Evolutionary conservation across 2,888 invertebrate species (phyloP).

Genomic region (Autographa gamma): DNA sequence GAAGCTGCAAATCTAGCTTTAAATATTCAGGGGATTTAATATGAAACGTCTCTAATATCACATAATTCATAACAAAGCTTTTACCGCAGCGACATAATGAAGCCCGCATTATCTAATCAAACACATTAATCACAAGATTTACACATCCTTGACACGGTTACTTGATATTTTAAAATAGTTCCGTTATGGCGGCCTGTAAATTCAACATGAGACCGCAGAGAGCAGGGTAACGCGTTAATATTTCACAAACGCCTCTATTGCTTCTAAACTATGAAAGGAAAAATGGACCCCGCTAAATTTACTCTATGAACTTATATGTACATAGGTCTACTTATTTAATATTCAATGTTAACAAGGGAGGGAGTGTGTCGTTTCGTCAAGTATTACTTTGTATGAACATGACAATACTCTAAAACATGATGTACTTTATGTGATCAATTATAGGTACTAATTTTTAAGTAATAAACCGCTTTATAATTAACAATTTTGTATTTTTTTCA

Average conservation of each 20-base stretch:
- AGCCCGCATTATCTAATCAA: conserved; percentile 30
- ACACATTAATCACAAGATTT: conserved; percentile 39
- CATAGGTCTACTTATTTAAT: conserved; percentile 54
- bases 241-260: conserved; percentile 65
- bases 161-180: conserved; percentile 59
- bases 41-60: conserved; percentile 18
- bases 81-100: conserved; percentile 13
- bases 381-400: conserved; percentile 10
- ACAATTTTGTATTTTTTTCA: conserved; percentile 46
- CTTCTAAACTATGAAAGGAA: conserved; percentile 65
- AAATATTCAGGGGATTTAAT: conserved; percentile 25
- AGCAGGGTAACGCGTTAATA: conserved; percentile 60
- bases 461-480: conserved; percentile 10
- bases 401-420: not conserved
- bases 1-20: conserved; percentile 12
- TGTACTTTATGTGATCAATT: not conserved
- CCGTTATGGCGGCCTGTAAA: conserved; percentile 42
- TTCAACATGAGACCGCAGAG: conserved; percentile 41
- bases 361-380: conserved; percentile 14
- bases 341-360: conserved; percentile 35
- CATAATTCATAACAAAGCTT: conserved; percentile 19
- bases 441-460: not conserved
- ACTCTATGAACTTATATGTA: conserved; percentile 53
- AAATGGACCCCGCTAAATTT: conserved; percentile 59
- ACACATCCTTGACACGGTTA: conserved; percentile 38